Evolutionary conservation across 1,140 invertebrate genomes (phyloP).

Genomic region (Diabrotica undecimpunctata): DNA sequence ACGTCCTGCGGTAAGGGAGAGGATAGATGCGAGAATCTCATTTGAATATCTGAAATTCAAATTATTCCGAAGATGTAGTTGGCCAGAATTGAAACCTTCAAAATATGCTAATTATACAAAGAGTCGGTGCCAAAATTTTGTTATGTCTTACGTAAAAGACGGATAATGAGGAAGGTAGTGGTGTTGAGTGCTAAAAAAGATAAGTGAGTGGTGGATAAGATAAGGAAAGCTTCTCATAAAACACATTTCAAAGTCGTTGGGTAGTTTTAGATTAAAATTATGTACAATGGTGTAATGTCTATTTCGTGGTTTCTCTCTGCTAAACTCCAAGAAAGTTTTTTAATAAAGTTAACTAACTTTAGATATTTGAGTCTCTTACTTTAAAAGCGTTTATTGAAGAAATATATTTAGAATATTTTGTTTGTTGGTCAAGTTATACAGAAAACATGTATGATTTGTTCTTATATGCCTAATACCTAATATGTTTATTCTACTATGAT

Average conservation of each 20-base stretch:
- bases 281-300: not conserved
- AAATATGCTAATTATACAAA: conserved; percentile 25
- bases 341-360: not conserved
- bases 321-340: not conserved
- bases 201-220: not conserved
- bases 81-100: conserved; percentile 18
- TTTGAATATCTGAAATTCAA: conserved; percentile 1
- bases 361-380: not conserved
- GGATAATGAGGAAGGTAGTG: not conserved
- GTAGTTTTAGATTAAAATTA: not conserved
- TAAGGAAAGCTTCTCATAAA: not conserved
- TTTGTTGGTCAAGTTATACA: too few relatives aligned
- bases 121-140: conserved; percentile 20
- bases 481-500: too few relatives aligned
- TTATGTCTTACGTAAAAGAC: conserved; percentile 8
- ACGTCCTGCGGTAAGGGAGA: not conserved
- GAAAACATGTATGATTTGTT: too few relatives aligned
- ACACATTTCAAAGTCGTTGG: not conserved
- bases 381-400: too few relatives aligned
- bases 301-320: not conserved
- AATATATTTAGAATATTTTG: too few relatives aligned
- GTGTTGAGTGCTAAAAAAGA: not conserved
- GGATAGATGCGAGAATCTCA: not conserved
- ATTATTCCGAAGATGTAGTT: conserved; percentile 1
- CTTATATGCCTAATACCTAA: too few relatives aligned